These are phyloP conservation scores for Clunio marinus DNA, from an alignment of 2,888 invertebrate species.

Conservation along the genomic window DNA sequence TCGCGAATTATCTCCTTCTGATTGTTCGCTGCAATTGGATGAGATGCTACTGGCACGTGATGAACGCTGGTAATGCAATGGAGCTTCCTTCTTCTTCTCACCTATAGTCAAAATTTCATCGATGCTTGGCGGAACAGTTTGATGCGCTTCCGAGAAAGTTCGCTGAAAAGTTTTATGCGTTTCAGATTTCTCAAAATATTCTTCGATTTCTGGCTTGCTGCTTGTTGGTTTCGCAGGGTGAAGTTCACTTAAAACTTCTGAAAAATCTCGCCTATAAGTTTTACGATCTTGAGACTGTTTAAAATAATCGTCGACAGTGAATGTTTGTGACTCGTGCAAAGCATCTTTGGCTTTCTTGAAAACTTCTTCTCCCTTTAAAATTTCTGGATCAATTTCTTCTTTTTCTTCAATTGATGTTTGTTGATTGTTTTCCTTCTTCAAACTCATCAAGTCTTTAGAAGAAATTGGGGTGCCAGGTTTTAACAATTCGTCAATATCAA, in stretches of 20 bases:
- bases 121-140: constrained; percentile 20
- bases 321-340: constrained; percentile 11
- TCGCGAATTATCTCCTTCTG: neutral
- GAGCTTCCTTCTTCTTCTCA: neutral
- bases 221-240: neutral
- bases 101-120: constrained; percentile 13
- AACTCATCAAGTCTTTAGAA: neutral
- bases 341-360: constrained; percentile 20
- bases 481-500: constrained; percentile 23
- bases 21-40: neutral
- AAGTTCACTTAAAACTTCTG: constrained; percentile 23
- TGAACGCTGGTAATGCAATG: neutral
- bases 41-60: constrained; percentile 11
- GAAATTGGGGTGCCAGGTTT: constrained; percentile 33
- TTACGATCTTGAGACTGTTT: constrained; percentile 24
- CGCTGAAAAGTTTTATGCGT: constrained; percentile 25
- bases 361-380: neutral
- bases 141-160: constrained; percentile 22
- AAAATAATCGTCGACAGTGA: constrained; percentile 26
- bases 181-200: constrained; percentile 32
- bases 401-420: neutral
- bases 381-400: constrained; percentile 5
- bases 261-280: constrained; percentile 21
- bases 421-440: neutral
- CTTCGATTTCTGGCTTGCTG: constrained; percentile 15